Conservation (phyloP, 1,140 invertebrate species). For the Drosophila suzukii region DNA sequence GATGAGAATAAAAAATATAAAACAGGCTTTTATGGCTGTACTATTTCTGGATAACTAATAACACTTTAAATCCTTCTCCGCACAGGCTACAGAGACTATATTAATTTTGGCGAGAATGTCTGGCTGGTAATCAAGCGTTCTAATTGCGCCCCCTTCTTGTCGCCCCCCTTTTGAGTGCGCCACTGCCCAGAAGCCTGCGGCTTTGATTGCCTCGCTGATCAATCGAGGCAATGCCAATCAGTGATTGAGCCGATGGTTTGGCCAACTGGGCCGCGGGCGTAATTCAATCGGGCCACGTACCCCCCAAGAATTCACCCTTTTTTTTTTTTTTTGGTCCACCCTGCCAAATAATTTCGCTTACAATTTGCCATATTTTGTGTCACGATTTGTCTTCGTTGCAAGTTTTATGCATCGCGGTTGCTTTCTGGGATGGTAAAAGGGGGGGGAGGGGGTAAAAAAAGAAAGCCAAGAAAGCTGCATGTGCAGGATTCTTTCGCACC, state of each 20-base stretch:
- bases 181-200: constrained; percentile 1
- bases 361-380: constrained; percentile 61
- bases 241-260: constrained; percentile 26
- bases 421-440: background rate
- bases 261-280: constrained; percentile 44
- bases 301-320: background rate
- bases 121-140: background rate
- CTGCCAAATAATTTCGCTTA: constrained; percentile 44
- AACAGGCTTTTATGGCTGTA: too few relatives aligned
- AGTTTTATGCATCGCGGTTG: constrained; percentile 43
- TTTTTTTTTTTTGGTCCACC: background rate
- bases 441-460: background rate
- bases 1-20: too few relatives aligned
- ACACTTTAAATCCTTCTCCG: too few relatives aligned
- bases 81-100: too few relatives aligned
- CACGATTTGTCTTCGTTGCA: constrained; percentile 53
- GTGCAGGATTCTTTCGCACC: constrained; percentile 29
- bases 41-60: too few relatives aligned
- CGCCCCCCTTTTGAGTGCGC: background rate
- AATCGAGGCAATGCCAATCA: constrained; percentile 38
- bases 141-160: background rate
- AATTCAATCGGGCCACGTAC: constrained; percentile 40
- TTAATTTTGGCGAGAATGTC: background rate
- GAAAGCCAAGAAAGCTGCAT: constrained; percentile 20
- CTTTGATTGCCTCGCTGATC: constrained; percentile 57